Conservation (phyloP, 1,140 invertebrate genomes). For the Dicyema japonicum region DNA sequence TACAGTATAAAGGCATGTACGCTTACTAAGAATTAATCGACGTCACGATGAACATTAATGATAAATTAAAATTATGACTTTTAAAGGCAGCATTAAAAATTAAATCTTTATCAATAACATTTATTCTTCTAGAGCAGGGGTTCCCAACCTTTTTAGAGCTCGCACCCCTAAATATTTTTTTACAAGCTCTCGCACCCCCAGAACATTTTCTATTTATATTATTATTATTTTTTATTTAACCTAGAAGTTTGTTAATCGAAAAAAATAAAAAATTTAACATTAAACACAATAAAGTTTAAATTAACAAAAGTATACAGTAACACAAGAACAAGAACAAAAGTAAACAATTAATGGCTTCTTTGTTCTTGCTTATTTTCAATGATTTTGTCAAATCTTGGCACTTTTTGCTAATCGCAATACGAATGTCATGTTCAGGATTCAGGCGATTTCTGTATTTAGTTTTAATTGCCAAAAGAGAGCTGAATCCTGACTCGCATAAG, state of each 20-base stretch:
- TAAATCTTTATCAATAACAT: too few species aligned
- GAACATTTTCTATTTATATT: too few species aligned
- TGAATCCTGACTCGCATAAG: conserved; percentile 5
- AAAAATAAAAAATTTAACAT: not conserved
- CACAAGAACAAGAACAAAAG: not conserved
- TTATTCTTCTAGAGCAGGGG: conserved; percentile 1
- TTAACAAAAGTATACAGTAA: not conserved
- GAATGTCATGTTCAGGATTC: conserved; percentile 4
- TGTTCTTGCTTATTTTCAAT: conserved; percentile 1
- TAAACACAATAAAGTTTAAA: not conserved
- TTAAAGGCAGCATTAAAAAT: too few species aligned
- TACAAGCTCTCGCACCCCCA: not conserved
- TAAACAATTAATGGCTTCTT: conserved; percentile 1
- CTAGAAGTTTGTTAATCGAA: not conserved
- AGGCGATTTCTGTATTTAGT: conserved; percentile 6
- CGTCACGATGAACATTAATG: too few species aligned
- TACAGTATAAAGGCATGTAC: too few species aligned
- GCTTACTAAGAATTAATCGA: too few species aligned
- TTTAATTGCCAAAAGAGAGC: conserved; percentile 5
- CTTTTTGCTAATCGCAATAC: conserved; percentile 4
- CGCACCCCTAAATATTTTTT: conserved; percentile 1
- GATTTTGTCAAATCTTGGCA: not conserved
- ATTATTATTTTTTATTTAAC: too few species aligned
- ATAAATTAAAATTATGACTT: too few species aligned
- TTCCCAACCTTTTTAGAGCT: conserved; percentile 1